Base-by-base conservation (phyloP, 2,113 vertebrate genomes). In the Xerus inauris region DNA sequence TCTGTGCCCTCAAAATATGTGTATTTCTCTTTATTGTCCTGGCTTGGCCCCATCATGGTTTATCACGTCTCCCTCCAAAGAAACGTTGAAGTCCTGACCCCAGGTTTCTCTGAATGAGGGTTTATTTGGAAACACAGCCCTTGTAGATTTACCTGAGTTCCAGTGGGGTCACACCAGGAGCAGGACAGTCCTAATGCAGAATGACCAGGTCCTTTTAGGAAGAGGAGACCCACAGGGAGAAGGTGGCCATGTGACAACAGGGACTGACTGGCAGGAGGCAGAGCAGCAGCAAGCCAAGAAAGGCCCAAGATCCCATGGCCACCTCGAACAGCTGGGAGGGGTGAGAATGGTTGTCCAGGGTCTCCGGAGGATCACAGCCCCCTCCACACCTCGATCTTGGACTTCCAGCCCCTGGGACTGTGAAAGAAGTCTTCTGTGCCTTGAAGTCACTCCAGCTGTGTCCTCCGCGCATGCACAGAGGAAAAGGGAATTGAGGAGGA, bases 201-300 rank as follows among this genome's bases (percentile, higher is more conserved):
- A 0, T 10, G 14, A 62, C 8, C 28, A 0, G 28, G 30, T 72
- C 49, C 12, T 19, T 26, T 22, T 54, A 65, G 79, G 47, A 28
- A 20, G 22, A 26, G 7, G 14, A 57, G 62, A 45, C 47, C 7
- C 54, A 40, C 3, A 22, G 24, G 28, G 5, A 79, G 42, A 38
- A 28, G 8, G 10, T 35, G n/a, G 5, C 17, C 79, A 13, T 0
- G 1, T 38, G 32, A 47, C 42, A 49, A 30, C 2, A 14, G 28
- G 5, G 26, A 28, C 38, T 7, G 28, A n/a, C 1, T 8, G 65
- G 42, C 19, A 26, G 0, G 10, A 20, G 6, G 16, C 5, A 2
- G 1, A 4, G 16, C 5, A 2, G 1, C 26, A 6, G 17, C 16
- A 40, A 47, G 51, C n/a, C 16, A 2, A 14, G 14, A 17, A 38